Evolutionary conservation across 1,140 invertebrate genomes (phyloP), one percentile per base, ranked within the genome.

Genomic region (Drosophila sp.): DNA sequence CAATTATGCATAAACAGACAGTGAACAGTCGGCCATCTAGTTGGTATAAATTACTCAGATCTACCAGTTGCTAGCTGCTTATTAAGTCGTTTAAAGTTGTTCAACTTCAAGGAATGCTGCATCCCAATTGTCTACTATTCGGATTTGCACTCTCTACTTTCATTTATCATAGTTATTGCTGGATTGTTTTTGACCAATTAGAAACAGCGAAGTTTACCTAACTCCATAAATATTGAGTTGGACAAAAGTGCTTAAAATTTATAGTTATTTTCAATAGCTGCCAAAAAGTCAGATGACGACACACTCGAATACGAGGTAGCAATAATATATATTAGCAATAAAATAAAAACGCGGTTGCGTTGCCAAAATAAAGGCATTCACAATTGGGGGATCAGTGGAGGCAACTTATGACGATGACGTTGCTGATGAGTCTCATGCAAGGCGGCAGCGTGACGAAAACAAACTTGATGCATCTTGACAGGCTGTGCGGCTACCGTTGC

Each of bases 1-100:
- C 46, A 73, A 73, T 72, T 76, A 84, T 75, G 86, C 71, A 75
- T 62, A 87, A 64, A 65, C 32, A 62, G 73, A 66, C 14, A 54
- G 51, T 43, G 4, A 61, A 41, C 46, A 14, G 46, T 29, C 13
- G 50, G 18, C 27, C 43, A 64, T 51, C 11, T 65, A 59, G 62
- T 62, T 69, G 64, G 54, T 65, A 72, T 57, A 58, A 81, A 87
- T 69, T 73, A 87, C 69, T 82, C 65, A 61, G 48, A 78, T 64
- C 65, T 50, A 41, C 14, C 45, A 63, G 54, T 41, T 18, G 43
- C 57, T 63, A 83, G 71, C 79, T 65, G 75, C 82, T 86, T 86
- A 86, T 86, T 86, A 87, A 86, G 81, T 81, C 61, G 66, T 87
- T 87, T 69, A 48, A 18, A 57, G 38, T 61, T 66, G 61, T 66